Base-by-base conservation (phyloP, 2,797 vertebrate genomes). In the Phaenicophaeus curvirostris region DNA sequence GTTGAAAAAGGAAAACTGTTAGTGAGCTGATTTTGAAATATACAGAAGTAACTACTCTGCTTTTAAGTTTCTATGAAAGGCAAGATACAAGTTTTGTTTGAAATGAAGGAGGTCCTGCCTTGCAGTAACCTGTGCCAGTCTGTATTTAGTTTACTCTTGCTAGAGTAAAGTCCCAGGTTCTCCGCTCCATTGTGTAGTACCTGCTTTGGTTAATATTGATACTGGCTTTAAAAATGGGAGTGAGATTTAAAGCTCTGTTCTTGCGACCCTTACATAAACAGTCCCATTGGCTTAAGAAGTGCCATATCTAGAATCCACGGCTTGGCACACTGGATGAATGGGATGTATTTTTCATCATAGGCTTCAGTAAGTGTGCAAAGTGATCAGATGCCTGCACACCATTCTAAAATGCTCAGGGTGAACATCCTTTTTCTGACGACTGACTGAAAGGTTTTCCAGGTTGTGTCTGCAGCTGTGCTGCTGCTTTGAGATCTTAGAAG, bases 241-340 rank as follows among this genome's bases (percentile, higher is more conserved):
- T 8, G 31, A 63, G 48, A 11, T 82, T 54, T 59, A 15, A 51
- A 74, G 51, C 35, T 41, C 50, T 88, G 50, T 20, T 57, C 35
- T 24, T 51, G 54, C 59, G 66, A 50, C 25, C 37, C 51, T 30
- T 16, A 13, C 20, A 39, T 4, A 51, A 78, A 75, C 31, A 57
- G 48, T 59, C 41, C 17, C 65, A 58, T 39, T 62, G 55, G 13
- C 53, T 67, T 69, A 51, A 41, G 59, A 85, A 68, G n/a, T 25
- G 35, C 28, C 33, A 2, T 39, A 21, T 2, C 1, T 31, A 33
- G 35, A 0, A 0, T 35, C 44, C 30, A 13, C 13, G 48, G 44
- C 63, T 55, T 48, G 31, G 35, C 79, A 68, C 1, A 0, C 16
- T 76, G 46, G 44, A 39, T 37, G 8, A 39, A 2, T 5, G 39